These are phyloP conservation scores for Cantharis rufa DNA, from an alignment of 2,888 invertebrate genomes.

Conservation along the genomic window DNA sequence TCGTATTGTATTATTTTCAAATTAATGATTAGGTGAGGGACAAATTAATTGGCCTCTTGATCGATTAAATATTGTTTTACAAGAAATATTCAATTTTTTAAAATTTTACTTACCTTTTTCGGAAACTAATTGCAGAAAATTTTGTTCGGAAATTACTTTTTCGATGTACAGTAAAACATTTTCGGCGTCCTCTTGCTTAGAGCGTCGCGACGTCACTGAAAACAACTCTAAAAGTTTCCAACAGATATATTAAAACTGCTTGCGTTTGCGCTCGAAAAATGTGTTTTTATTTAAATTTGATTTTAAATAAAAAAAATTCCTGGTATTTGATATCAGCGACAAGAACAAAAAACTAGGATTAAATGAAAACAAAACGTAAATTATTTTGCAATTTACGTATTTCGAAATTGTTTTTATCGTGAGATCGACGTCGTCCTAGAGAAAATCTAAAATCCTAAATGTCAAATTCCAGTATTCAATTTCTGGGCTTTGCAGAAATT, in stretches of 20 bases:
- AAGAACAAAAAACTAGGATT: too few species aligned
- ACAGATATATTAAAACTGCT: background rate
- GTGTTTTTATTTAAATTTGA: background rate
- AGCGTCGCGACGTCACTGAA: background rate
- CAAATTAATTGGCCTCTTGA: background rate
- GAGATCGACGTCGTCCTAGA: too few species aligned
- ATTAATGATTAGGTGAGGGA: background rate
- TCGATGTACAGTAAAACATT: background rate
- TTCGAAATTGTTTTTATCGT: background rate
- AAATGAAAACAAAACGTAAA: too few species aligned
- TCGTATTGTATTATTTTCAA: background rate
- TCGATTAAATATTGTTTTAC: background rate
- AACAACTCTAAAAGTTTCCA: background rate
- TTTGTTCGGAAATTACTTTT: background rate
- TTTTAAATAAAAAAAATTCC: background rate
- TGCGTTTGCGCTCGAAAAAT: background rate
- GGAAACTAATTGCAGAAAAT: background rate
- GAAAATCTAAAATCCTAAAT: background rate
- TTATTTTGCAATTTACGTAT: too few species aligned
- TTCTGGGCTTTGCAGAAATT: background rate
- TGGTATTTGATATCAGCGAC: background rate
- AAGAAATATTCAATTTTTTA: background rate
- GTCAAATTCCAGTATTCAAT: background rate
- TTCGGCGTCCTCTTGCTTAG: background rate
- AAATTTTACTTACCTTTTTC: background rate